Evolutionary conservation across 2,888 invertebrate genomes (phyloP).

Genomic region (Apamea anceps): DNA sequence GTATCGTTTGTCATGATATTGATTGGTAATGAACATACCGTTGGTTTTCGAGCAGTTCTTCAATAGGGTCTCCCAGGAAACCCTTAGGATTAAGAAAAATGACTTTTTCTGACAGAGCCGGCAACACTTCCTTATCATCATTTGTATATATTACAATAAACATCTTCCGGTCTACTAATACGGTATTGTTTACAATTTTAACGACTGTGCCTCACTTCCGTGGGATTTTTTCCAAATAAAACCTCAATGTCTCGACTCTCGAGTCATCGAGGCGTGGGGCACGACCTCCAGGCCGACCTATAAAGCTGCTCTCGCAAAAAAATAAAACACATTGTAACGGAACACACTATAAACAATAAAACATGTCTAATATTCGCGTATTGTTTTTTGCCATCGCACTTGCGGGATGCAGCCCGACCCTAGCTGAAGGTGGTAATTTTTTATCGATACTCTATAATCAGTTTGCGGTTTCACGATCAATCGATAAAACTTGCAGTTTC

Average conservation of each 20-base stretch:
- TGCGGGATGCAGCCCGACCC: slow-evolving; percentile 70
- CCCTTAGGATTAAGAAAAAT: slow-evolving; percentile 4
- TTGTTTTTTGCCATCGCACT: slow-evolving; percentile 72
- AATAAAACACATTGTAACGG: slow-evolving; percentile 74
- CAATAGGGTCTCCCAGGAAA: not conserved
- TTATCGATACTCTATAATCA: slow-evolving; percentile 72
- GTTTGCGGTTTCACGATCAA: slow-evolving; percentile 68
- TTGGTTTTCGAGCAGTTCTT: not conserved
- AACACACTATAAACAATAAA: slow-evolving; percentile 70
- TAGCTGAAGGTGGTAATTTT: slow-evolving; percentile 82
- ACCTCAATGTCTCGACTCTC: slow-evolving; percentile 72
- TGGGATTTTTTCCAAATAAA: slow-evolving; percentile 78
- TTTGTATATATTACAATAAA: slow-evolving; percentile 54
- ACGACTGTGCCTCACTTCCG: slow-evolving; percentile 74
- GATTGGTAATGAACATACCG: not conserved
- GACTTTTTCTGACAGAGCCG: not conserved
- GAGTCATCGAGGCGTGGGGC: slow-evolving; percentile 80
- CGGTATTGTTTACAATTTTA: slow-evolving; percentile 63
- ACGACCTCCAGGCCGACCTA: slow-evolving; percentile 84
- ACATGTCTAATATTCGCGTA: slow-evolving; percentile 75
- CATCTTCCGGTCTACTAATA: slow-evolving; percentile 65
- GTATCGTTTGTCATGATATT: not conserved
- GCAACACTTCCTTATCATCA: slow-evolving; percentile 38
- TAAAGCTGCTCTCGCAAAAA: slow-evolving; percentile 82
- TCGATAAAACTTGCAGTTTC: slow-evolving; percentile 71